Base-by-base conservation (phyloP, 2,797 vertebrate genomes). In the Neomorphus geoffroyi region DNA sequence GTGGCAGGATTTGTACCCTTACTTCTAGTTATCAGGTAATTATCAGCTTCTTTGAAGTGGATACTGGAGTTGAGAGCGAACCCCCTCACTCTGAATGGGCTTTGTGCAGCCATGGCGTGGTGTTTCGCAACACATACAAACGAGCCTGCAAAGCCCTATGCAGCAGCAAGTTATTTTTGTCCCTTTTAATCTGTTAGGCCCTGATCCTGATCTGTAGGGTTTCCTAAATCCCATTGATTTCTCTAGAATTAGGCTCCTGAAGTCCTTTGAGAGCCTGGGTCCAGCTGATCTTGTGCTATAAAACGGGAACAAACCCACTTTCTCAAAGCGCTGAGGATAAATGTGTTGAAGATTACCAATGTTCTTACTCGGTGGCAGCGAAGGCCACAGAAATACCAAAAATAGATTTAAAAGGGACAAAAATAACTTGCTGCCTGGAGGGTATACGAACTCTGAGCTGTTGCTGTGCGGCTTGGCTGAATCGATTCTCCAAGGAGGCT, bases 201-300 rank as follows among this genome's bases (percentile, higher is more conserved):
- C 90, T 88, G 89, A 86, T 96, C 80, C 58, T 94, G 80, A 90
- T 94, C 84, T 92, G 75, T 85, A 91, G 86, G 67, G 64, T 95
- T 92, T 84, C 90, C 94, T 87, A 77, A 95, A 94, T 92, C 92
- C 71, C 92, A 90, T 87, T 92, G 93, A 95, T 95, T 96, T 93
- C 74, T 90, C 77, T 60, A 54, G 90, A 95, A 92, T 93, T 94
- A 84, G 90, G 77, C 60, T 95, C 67, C 60, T 77, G 80, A 82
- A 87, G 84, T 80, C 86, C 71, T 87, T 32, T 64, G 80, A 60
- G 78, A 95, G 71, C 83, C 33, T 83, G 58, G 11, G 33, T 65
- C 39, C 89, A 75, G 33, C 86, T 69, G 84, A 69, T 77, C 61
- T 80, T 80, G 53, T 69, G 66, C 70, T 84, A 19, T 78, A 58